Base-by-base conservation (phyloP, 2,888 invertebrate genomes). In the Megalurothrips usitatus region DNA sequence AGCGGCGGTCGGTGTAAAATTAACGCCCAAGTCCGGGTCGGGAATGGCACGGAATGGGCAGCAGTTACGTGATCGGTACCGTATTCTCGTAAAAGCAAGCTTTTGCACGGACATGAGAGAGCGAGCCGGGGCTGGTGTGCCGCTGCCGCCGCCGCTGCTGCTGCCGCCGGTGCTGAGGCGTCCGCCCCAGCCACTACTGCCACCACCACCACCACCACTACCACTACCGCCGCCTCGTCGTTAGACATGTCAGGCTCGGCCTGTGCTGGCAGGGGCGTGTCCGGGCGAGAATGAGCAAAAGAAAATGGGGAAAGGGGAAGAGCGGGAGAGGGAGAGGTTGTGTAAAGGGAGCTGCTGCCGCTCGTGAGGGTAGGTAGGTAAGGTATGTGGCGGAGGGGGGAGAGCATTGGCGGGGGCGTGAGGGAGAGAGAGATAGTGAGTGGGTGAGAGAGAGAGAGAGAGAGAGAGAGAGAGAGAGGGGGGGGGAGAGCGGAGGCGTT, bases 201-300 rank as follows among this genome's bases (percentile, higher is more conserved):
- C 58, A 58, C 19, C 58, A 17, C 58, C 17, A 14, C 52, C 52
- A 52, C n/a, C n/a, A n/a, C n/a, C n/a, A 43, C 34, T 4, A 43
- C 34, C 34, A 43, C 34, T 6, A 17, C 58, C 58, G 1, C 58
- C 19, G 58, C 58, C 14, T 14, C 14, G 68, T 75, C 68, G 68
- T 88, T 88, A 87, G 86, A 86, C 84, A 83, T 84, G 84, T 86
- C 87, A 87, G 87, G 87, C 86, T 85, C 87, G 87, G 34, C 34
- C 34, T 43, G 34, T 43, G 6, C 34, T 43, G 89, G 89, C 89
- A 89, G 89, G 89, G 89, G 87, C 83, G 49, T 48, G 52, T 81
- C 79, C 58, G 28, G n/a, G 80, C 78, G 63, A 82, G 82, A 82
- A 82, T 79, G 80, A 75, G 68, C 9, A 10, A 23, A 23, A 23